Evolutionary conservation across 1,140 invertebrate genomes (phyloP).

Genomic region (Drosophila obscura): DNA sequence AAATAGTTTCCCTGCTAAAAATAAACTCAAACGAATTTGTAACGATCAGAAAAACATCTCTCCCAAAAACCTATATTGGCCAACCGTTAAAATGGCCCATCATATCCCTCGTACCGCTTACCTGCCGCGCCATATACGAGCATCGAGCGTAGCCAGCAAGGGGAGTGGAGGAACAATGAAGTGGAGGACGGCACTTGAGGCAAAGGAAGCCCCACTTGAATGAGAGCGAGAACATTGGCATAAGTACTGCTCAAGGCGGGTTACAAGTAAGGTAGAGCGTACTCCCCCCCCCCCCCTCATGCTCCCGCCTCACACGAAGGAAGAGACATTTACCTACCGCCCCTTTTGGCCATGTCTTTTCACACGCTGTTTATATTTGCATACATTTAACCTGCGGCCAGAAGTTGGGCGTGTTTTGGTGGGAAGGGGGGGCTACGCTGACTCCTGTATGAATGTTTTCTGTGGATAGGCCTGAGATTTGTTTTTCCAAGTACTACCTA

Average conservation of each 20-base stretch:
- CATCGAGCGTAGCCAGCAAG: neutral
- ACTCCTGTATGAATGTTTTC: slow-evolving; percentile 42
- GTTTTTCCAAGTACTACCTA: slow-evolving; percentile 55
- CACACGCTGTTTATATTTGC: slow-evolving; percentile 79
- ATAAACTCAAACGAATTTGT: too few relatives aligned
- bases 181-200: slow-evolving; percentile 57
- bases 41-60: too few relatives aligned
- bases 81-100: slow-evolving; percentile 1
- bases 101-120: slow-evolving; percentile 19
- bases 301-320: neutral
- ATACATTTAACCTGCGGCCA: slow-evolving; percentile 75
- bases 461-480: slow-evolving; percentile 53
- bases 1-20: too few relatives aligned
- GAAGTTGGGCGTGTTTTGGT: slow-evolving; percentile 24
- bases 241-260: slow-evolving; percentile 68
- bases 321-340: neutral
- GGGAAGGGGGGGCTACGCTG: too few relatives aligned
- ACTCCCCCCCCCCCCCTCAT: neutral
- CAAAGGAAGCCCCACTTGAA: slow-evolving; percentile 24
- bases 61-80: neutral
- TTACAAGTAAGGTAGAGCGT: slow-evolving; percentile 33
- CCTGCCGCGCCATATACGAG: neutral
- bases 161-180: slow-evolving; percentile 67
- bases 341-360: slow-evolving; percentile 46
- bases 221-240: slow-evolving; percentile 63